phyloP scores from a whole-genome alignment of 2,113 vertebrate genomes.

The Xerus inauris region DNA sequence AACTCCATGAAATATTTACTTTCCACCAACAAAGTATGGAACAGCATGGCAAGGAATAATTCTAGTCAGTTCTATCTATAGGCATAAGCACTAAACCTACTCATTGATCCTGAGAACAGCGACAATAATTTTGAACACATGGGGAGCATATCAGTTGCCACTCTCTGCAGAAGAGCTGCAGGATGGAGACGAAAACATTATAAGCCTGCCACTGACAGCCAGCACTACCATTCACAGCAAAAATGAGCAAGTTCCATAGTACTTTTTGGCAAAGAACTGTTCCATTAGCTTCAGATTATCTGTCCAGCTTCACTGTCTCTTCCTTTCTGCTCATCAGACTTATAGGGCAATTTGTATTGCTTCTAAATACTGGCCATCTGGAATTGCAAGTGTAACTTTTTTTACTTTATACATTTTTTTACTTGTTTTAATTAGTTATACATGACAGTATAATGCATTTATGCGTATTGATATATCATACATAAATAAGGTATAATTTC shows the following conservation, averaged over 20 bases:
- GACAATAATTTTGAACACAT: not conserved
- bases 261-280: not conserved
- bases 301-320: not conserved
- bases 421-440: too few relatives aligned
- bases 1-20: not conserved
- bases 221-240: not conserved
- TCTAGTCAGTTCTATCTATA: not conserved
- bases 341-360: not conserved
- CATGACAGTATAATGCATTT: too few relatives aligned
- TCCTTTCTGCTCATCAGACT: not conserved
- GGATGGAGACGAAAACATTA: slow-evolving; percentile 23
- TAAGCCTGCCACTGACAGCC: not conserved
- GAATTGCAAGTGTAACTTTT: not conserved
- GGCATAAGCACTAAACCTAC: not conserved
- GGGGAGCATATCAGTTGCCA: not conserved
- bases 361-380: not conserved
- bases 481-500: too few relatives aligned
- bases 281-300: not conserved
- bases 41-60: not conserved
- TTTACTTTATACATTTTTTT: too few relatives aligned
- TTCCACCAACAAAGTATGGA: not conserved
- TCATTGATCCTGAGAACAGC: not conserved
- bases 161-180: not conserved
- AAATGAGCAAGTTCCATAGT: not conserved
- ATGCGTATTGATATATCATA: too few relatives aligned